Evolutionary conservation across 1,140 invertebrate genomes (phyloP).

Genomic region (Heliconius hewitsoni): DNA sequence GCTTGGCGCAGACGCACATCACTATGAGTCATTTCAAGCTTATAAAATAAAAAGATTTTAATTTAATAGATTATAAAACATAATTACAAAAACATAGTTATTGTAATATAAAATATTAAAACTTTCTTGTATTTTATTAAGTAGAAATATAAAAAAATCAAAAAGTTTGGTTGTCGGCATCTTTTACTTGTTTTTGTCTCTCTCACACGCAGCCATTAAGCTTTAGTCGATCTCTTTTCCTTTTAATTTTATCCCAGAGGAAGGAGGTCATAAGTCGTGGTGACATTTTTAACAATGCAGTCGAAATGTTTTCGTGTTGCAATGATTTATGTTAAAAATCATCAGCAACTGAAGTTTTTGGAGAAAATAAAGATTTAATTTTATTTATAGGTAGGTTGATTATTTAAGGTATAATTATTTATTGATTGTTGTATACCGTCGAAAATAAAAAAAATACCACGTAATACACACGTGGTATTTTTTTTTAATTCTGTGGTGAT

Average conservation of each 20-base stretch:
- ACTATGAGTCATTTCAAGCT: constrained; percentile 1
- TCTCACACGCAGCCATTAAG: constrained; percentile 46
- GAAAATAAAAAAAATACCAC: too few species aligned
- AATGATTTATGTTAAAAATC: constrained; percentile 79
- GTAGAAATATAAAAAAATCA: background rate
- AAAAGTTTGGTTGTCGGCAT: constrained; percentile 56
- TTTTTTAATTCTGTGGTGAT: too few species aligned
- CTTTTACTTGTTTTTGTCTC: constrained; percentile 60
- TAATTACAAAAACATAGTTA: background rate
- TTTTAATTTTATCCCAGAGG: constrained; percentile 72
- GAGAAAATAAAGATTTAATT: constrained; percentile 45
- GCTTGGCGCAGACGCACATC: constrained; percentile 15
- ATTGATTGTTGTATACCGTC: background rate
- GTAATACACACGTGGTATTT: too few species aligned
- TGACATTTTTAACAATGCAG: constrained; percentile 79
- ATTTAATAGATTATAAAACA: background rate
- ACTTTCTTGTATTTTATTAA: background rate
- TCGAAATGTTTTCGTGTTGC: constrained; percentile 80
- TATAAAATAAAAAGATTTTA: background rate
- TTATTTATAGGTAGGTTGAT: constrained; percentile 7
- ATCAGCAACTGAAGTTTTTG: constrained; percentile 63
- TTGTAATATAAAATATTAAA: background rate
- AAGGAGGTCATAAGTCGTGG: constrained; percentile 77
- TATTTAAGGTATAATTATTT: background rate
- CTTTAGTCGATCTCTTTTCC: constrained; percentile 54